These are phyloP conservation scores for Caenorhabditis tropicalis DNA, from an alignment of 1,140 invertebrate genomes.

Conservation along the genomic window DNA sequence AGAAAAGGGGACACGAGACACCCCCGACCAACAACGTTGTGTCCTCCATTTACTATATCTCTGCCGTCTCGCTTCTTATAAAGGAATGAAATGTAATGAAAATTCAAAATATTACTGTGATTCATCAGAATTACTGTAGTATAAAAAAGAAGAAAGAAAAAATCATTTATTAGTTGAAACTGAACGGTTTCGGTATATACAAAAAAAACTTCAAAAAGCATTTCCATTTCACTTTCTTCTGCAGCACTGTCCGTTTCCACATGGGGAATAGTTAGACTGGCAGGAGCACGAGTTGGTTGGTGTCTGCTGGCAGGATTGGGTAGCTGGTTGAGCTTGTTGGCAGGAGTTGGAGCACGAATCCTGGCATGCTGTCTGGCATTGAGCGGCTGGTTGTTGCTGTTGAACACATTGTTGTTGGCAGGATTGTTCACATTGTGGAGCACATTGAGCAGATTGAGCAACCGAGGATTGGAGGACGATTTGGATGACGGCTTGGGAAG, in stretches of 20 bases:
- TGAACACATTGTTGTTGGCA: constrained; percentile 37
- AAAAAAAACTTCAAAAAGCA: not conserved
- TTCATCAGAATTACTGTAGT: too few species aligned
- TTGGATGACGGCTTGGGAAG: constrained; percentile 30
- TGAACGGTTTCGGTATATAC: constrained; percentile 29
- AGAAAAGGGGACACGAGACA: not conserved
- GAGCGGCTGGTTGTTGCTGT: constrained; percentile 9
- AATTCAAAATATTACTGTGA: too few species aligned
- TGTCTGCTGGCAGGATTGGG: not conserved
- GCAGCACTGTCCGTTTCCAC: constrained; percentile 39
- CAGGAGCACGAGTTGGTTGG: constrained; percentile 33
- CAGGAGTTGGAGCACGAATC: constrained; percentile 35
- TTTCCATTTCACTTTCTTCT: constrained; percentile 19
- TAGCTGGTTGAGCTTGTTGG: constrained; percentile 12
- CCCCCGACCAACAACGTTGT: not conserved
- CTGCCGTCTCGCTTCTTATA: too few species aligned
- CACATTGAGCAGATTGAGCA: not conserved
- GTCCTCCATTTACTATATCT: too few species aligned
- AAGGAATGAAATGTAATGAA: too few species aligned
- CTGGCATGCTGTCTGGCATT: constrained; percentile 7
- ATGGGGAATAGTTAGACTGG: constrained; percentile 29
- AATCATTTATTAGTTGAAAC: constrained; percentile 20
- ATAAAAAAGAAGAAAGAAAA: too few species aligned
- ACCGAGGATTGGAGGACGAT: constrained; percentile 21
- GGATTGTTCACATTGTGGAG: constrained; percentile 27